Evolutionary conservation across 30 jellyfish, hydroid and myxozoan species (phyloP).

Genomic region (Cassiopea andromeda): DNA sequence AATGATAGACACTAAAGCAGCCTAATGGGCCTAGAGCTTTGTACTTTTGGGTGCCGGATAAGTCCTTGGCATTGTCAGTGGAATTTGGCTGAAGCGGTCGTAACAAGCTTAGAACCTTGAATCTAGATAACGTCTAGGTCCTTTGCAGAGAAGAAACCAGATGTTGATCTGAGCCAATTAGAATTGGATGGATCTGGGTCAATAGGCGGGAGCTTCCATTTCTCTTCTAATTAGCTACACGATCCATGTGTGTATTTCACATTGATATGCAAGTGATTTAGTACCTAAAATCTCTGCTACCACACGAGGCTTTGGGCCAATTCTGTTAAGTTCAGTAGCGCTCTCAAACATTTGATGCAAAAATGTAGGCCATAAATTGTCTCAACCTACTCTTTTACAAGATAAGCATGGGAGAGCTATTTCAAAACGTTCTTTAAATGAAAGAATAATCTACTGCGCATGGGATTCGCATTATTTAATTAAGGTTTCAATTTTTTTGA

Average conservation of each 20-base stretch:
- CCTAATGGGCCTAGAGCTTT: neutral
- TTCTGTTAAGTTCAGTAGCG: neutral
- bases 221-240: slow-evolving; percentile 23
- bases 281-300: neutral
- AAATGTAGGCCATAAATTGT: no score
- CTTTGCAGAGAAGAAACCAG: slow-evolving; percentile 26
- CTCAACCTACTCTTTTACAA: no score
- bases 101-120: slow-evolving; percentile 49
- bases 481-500: no score
- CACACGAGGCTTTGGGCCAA: neutral
- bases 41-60: neutral
- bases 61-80: slow-evolving; percentile 4
- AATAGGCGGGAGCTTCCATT: slow-evolving; percentile 39
- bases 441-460: no score
- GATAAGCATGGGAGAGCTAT: no score
- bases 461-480: no score
- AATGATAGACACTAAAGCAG: neutral
- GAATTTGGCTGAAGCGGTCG: slow-evolving; percentile 19
- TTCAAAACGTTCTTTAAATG: no score
- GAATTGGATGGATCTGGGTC: slow-evolving; percentile 35
- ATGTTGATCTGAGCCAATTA: slow-evolving; percentile 41
- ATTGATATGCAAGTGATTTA: slow-evolving; percentile 16
- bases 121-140: slow-evolving; percentile 57
- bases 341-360: neutral
- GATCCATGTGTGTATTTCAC: slow-evolving; percentile 25